Evolutionary conservation across 2,797 vertebrate species (phyloP), one percentile per base, ranked within the genome.

Genomic region (Danio tinwini): DNA sequence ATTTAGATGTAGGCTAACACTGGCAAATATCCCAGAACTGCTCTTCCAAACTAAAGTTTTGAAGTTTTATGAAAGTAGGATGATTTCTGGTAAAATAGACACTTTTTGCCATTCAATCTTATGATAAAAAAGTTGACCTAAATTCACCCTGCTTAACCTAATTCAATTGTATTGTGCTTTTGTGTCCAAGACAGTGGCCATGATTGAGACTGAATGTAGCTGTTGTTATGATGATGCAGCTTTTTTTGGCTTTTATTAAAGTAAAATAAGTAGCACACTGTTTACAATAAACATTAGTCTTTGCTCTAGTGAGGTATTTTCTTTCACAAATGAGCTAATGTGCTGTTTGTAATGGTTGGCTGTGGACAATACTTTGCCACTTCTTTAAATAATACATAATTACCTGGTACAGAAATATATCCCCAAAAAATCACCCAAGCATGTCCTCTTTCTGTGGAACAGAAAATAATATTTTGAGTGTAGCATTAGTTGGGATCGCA

Each of bases 1-100:
- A 47, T 67, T 58, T 56, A 47, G 10, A 58, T 13, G 19, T 42
- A 64, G 59, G 59, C 49, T 16, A 42, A 64, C 47, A 53, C 73
- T 76, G 52, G 61, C 61, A 76, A 14, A 39, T 67, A 19, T 58
- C 74, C 62, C 74, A 76, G 52, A 74, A 58, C 52, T 10, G 19
- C 19, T 67, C 1, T 2, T 16, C 3, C 42, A 67, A 67, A 68
- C 7, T 39, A 2, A 17, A 17, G 4, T 76, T 65, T 76, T 55
- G 52, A 64, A 45, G 50, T 56, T 68, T 68, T 49, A 77, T 68
- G 50, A 37, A 42, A 55, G 61, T 61, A 61, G 13, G 29, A 14
- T 39, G 14, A 14, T 53, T 70, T 70, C n/a, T 17, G 50, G 68
- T 55, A 55, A 70, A 42, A 40, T 53, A 39, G 29, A n/a, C 37